Base-by-base conservation (phyloP, 1,140 invertebrate species). In the Apis laboriosa region DNA sequence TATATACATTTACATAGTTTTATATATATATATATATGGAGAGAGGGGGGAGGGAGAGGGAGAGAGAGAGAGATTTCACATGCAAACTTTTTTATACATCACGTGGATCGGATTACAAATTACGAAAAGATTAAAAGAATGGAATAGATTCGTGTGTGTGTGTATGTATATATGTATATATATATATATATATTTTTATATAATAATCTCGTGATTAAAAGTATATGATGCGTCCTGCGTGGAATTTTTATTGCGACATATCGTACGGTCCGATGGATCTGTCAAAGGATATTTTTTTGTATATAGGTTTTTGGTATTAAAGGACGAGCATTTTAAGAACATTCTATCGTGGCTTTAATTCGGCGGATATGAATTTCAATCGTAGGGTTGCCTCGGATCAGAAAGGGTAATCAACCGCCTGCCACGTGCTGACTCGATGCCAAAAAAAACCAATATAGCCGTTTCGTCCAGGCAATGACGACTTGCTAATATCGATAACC, bases 351-450 rank as follows among this genome's bases (percentile, higher is more conserved):
- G 34, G 34, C 34, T 77, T 56, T 56, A 55, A 58, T 78, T 49
- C 24, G 21, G 8, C 51, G 13, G 28, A 58, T 61, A 80, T 58
- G 67, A 77, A 70, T 76, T 58, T 49, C 76, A 74, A 84, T 72
- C 24, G 55, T 71, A 56, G 83, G 66, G 75, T 76, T 67, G 82
- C 58, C 74, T 53, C 66, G 63, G 77, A 80, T 76, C 56, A 63
- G 60, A 78, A 70, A 49, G 86, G 85, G 72, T 73, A 61, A 66
- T 34, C 85, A 83, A 73, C 73, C 58, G 80, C 71, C 78, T 80
- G 92, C 79, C 93, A 94, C 93, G 93, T 93, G 93, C 90, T 86
- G 79, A 78, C 56, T 88, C 87, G 88, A 81, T 34, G 34, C 34
- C 34, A 34, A 34, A 34, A 34, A 24, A 43, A 43, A 85, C 92